Evolutionary conservation across 1,140 invertebrate species (phyloP).

Genomic region (Drosophila littoralis): DNA sequence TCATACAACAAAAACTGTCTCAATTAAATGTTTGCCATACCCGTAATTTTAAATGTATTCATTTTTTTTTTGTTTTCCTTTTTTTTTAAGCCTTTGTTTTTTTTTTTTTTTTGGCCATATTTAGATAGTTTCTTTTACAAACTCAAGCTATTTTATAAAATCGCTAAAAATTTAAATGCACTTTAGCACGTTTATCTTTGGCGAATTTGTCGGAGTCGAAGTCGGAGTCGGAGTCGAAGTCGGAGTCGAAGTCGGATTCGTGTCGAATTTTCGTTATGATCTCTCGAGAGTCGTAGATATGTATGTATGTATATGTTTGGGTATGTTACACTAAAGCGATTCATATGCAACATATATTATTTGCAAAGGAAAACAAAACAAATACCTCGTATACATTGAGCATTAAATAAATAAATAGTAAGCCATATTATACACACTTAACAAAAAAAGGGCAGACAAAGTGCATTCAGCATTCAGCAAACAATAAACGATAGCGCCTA

Average conservation of each 20-base stretch:
- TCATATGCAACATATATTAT: slow-evolving; percentile 17
- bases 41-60: slow-evolving; percentile 29
- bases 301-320: slow-evolving; percentile 5
- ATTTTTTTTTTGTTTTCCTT: slow-evolving; percentile 7
- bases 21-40: slow-evolving; percentile 49
- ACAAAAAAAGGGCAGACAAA: slow-evolving; percentile 9
- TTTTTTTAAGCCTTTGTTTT: not conserved
- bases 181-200: not conserved
- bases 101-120: not conserved
- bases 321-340: not conserved
- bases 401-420: slow-evolving; percentile 34
- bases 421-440: slow-evolving; percentile 39
- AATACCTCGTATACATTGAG: slow-evolving; percentile 66
- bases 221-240: slow-evolving; percentile 6
- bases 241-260: slow-evolving; percentile 2
- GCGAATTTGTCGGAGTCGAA: not conserved
- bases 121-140: not conserved
- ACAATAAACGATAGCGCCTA: slow-evolving; percentile 46
- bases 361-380: slow-evolving; percentile 43
- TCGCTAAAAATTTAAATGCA: not conserved
- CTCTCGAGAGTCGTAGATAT: slow-evolving; percentile 25
- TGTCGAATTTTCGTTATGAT: slow-evolving; percentile 30
- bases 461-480: not conserved
- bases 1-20: slow-evolving; percentile 26
- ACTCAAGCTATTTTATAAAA: slow-evolving; percentile 1